These are phyloP conservation scores for Gadus chalcogrammus DNA, from an alignment of 2,113 vertebrate genomes.

Conservation along the genomic window DNA sequence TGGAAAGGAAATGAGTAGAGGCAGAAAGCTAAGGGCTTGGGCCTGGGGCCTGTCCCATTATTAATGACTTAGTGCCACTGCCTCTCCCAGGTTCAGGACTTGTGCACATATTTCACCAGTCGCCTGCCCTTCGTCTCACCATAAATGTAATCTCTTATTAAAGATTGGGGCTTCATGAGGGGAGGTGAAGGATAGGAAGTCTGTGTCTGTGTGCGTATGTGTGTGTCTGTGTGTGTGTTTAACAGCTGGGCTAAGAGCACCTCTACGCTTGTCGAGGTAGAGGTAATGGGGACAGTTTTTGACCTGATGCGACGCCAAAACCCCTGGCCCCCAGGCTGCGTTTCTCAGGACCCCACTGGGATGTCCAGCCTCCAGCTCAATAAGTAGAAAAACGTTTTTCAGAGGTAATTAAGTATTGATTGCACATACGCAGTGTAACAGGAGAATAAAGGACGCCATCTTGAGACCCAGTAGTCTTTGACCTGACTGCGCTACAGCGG, in stretches of 20 bases:
- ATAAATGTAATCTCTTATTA: conserved; percentile 66
- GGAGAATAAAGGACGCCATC: conserved; percentile 52
- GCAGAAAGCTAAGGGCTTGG: conserved; percentile 52
- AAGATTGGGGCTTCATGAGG: conserved; percentile 37
- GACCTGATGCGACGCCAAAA: conserved; percentile 42
- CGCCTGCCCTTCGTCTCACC: conserved; percentile 44
- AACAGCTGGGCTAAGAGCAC: conserved; percentile 40
- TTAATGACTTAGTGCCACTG: conserved; percentile 59
- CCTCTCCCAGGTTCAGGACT: conserved; percentile 52
- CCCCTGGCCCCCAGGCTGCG: conserved; percentile 36
- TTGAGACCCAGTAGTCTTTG: conserved; percentile 24
- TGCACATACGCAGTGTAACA: conserved; percentile 49
- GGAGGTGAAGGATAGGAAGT: conserved; percentile 14
- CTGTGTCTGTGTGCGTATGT: conserved; percentile 21
- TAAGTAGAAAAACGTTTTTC: conserved; percentile 46
- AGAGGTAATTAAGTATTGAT: conserved; percentile 73
- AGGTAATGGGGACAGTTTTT: conserved; percentile 51
- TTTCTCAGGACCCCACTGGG: conserved; percentile 26
- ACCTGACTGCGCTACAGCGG: conserved; percentile 22
- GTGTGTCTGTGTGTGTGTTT: conserved; percentile 24
- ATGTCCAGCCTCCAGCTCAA: conserved; percentile 48
- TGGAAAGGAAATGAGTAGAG: conserved; percentile 62
- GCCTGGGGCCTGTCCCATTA: conserved; percentile 63
- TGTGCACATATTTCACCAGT: conserved; percentile 57
- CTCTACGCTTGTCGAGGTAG: conserved; percentile 49